These are phyloP conservation scores for Sphaerophoria taeniata DNA, from an alignment of 2,888 invertebrate genomes.

Conservation along the genomic window DNA sequence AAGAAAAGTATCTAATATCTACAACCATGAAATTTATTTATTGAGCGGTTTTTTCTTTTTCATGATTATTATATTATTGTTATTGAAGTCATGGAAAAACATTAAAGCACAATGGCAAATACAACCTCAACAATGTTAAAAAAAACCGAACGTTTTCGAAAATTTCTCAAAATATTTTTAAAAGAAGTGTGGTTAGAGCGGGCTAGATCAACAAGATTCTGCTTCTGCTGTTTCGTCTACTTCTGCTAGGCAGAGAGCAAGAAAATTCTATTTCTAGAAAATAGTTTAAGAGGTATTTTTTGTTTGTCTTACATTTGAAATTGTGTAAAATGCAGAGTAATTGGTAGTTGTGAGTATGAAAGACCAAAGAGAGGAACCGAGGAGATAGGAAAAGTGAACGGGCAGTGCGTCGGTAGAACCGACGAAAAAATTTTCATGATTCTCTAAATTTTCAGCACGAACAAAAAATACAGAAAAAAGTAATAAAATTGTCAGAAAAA, in stretches of 20 bases:
- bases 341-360: neutral
- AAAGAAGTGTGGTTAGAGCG: constrained; percentile 43
- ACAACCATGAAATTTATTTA: constrained; percentile 62
- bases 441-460: neutral
- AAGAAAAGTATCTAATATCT: constrained; percentile 69
- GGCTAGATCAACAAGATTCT: constrained; percentile 62
- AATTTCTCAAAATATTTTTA: constrained; percentile 41
- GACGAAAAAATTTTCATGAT: constrained; percentile 18
- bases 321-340: constrained; percentile 45
- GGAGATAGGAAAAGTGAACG: neutral
- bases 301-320: constrained; percentile 31
- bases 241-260: constrained; percentile 45
- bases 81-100: constrained; percentile 64
- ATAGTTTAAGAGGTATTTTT: constrained; percentile 30
- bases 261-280: constrained; percentile 71
- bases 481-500: constrained; percentile 63
- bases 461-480: constrained; percentile 31
- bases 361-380: neutral
- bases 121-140: neutral
- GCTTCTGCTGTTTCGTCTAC: constrained; percentile 15
- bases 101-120: constrained; percentile 10
- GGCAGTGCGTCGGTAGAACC: constrained; percentile 16
- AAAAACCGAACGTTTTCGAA: constrained; percentile 50
- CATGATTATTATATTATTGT: constrained; percentile 22
- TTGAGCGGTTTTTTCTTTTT: constrained; percentile 23